Conservation (phyloP, 2,888 invertebrate species). For the Apotomis capreana region DNA sequence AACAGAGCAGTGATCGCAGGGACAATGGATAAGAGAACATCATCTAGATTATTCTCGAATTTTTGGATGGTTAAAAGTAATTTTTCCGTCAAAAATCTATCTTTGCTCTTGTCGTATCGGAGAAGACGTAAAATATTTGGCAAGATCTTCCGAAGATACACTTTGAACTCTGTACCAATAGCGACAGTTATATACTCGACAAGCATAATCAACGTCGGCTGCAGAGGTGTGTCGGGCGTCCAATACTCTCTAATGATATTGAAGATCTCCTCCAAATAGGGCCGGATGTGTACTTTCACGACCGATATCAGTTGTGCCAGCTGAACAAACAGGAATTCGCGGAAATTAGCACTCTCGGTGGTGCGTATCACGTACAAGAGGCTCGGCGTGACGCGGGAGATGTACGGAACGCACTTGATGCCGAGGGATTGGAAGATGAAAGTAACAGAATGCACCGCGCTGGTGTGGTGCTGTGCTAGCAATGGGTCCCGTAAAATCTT, state of each 20-base stretch:
- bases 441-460: slow-evolving; percentile 97
- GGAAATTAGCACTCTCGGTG: slow-evolving; percentile 89
- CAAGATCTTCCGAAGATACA: slow-evolving; percentile 95
- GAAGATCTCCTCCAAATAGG: slow-evolving; percentile 97
- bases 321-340: slow-evolving; percentile 97
- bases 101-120: slow-evolving; percentile 94
- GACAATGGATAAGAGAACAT: slow-evolving; percentile 95
- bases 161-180: slow-evolving; percentile 97
- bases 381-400: slow-evolving; percentile 94
- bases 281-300: slow-evolving; percentile 97
- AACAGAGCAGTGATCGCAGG: slow-evolving; percentile 97
- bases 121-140: slow-evolving; percentile 97
- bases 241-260: slow-evolving; percentile 96
- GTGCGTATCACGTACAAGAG: slow-evolving; percentile 94
- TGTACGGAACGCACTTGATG: slow-evolving; percentile 96
- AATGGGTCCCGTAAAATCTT: slow-evolving; percentile 96
- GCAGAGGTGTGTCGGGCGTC: slow-evolving; percentile 92
- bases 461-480: slow-evolving; percentile 94
- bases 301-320: slow-evolving; percentile 96
- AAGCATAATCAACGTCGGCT: slow-evolving; percentile 93
- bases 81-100: slow-evolving; percentile 91
- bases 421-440: slow-evolving; percentile 98
- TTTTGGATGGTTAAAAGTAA: slow-evolving; percentile 93
- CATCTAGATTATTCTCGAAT: slow-evolving; percentile 97
- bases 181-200: slow-evolving; percentile 97